Base-by-base conservation (phyloP, 2,888 invertebrate genomes). In the Sturmia bella region DNA sequence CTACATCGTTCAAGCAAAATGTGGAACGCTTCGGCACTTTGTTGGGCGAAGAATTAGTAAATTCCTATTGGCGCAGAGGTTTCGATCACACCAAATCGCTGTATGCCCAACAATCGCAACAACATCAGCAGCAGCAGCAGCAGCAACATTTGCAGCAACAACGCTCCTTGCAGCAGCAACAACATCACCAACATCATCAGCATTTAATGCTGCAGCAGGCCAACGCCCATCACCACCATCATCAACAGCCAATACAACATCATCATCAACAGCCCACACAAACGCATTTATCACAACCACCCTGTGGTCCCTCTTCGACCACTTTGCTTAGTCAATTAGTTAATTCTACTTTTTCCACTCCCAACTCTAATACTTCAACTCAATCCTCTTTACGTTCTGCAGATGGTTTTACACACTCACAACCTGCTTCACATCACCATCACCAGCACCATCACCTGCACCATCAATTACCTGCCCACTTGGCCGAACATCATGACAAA, bases 1-100 rank as follows among this genome's bases (percentile, higher is more conserved):
- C 77, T 43, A 83, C 84, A 21, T n/a, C n/a, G n/a, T 86, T 84
- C 63, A 84, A 86, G 21, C 80, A 85, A 90, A 94, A 93, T 91
- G 94, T 94, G 87, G 94, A 94, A 89, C 92, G 93, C 87, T 94
- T 95, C 92, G 95, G 95, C 91, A 93, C 94, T 85, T 92, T 94
- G 89, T 92, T 96, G 89, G 96, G 96, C 91, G 95, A 96, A 91
- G 96, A 96, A 91, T 85, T 89, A 76, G 94, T 96, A 91, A 96
- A 96, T 91, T 94, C 94, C 87, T 94, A 94, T 90, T 95, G 95
- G 94, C 93, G 95, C 89, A 93, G 94, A 87, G 94, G 94, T 87
- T 92, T 95, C 89, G 94, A 95, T 89, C 84, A 85, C 90, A 92
- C 86, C 88, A 91, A 85, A 87, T 89, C 89, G 85, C 90, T 91